These are phyloP conservation scores for Cheilosia pagana DNA, from an alignment of 2,888 invertebrate genomes.

Conservation along the genomic window DNA sequence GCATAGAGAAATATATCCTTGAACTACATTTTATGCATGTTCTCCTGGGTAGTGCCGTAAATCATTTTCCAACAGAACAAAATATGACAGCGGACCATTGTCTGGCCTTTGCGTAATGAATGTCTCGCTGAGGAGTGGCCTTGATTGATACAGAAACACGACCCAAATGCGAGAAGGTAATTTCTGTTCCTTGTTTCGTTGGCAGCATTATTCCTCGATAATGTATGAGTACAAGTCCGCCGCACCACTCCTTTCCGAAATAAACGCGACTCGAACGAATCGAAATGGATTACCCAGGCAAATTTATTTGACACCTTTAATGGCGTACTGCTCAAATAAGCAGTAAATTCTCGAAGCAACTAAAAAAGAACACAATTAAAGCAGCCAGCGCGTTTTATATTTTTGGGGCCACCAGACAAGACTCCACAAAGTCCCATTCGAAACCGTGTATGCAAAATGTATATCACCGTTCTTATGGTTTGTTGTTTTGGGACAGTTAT, in stretches of 20 bases:
- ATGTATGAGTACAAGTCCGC: conserved; percentile 32
- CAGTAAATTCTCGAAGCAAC: conserved; percentile 42
- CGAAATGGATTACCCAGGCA: conserved; percentile 64
- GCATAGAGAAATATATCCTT: conserved; percentile 60
- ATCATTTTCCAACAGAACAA: conserved; percentile 40
- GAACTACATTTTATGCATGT: conserved; percentile 72
- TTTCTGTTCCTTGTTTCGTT: conserved; percentile 24
- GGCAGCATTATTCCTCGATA: conserved; percentile 51
- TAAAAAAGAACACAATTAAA: conserved; percentile 15
- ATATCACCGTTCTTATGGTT: conserved; percentile 46
- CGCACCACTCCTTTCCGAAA: conserved; percentile 54
- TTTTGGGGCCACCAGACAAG: not conserved
- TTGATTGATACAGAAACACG: conserved; percentile 60
- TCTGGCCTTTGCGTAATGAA: conserved; percentile 49
- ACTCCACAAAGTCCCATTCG: not conserved
- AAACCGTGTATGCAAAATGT: conserved; percentile 24
- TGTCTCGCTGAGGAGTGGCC: conserved; percentile 54
- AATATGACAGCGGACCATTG: conserved; percentile 17
- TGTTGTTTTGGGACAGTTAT: conserved; percentile 42
- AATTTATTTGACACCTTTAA: conserved; percentile 73
- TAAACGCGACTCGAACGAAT: conserved; percentile 52
- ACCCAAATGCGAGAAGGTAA: conserved; percentile 32
- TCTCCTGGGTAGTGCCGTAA: conserved; percentile 23
- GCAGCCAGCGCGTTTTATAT: not conserved
- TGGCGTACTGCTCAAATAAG: conserved; percentile 65